Conservation (phyloP, 2,113 vertebrate species). For the Carassius auratus region DNA sequence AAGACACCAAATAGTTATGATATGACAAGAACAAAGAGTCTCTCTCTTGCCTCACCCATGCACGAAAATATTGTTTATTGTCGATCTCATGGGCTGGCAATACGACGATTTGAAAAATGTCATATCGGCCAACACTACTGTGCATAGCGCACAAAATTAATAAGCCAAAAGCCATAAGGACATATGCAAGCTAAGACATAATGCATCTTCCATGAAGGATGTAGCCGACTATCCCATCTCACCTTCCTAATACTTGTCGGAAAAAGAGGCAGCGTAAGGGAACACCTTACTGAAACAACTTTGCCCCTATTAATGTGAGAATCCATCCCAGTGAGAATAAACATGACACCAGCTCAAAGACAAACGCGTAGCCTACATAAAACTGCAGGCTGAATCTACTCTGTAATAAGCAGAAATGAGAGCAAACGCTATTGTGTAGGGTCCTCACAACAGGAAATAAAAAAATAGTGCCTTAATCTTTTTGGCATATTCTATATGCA, state of each 20-base stretch:
- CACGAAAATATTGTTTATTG: too few relatives aligned
- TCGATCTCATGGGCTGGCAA: too few relatives aligned
- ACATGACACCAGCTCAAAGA: conserved; percentile 43
- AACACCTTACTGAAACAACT: not conserved
- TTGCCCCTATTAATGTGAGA: conserved; percentile 26
- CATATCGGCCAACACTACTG: too few relatives aligned
- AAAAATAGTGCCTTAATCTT: conserved; percentile 49
- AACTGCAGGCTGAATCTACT: conserved; percentile 33
- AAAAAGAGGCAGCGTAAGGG: too few relatives aligned
- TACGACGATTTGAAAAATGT: too few relatives aligned
- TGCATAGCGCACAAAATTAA: not conserved
- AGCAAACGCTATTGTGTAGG: conserved; percentile 29
- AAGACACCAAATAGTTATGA: too few relatives aligned
- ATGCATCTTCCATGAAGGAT: not conserved
- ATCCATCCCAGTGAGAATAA: conserved; percentile 16
- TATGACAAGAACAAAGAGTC: too few relatives aligned
- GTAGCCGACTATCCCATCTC: not conserved
- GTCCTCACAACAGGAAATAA: not conserved
- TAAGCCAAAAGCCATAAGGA: conserved; percentile 4
- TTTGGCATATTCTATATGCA: conserved; percentile 50
- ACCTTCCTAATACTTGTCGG: not conserved
- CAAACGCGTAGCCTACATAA: conserved; percentile 30
- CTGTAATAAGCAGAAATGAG: conserved; percentile 46
- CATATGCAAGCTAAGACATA: conserved; percentile 7
- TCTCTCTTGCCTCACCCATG: too few relatives aligned